phyloP scores from a whole-genome alignment of 2,888 invertebrate genomes.

The Saturnia pavonia region DNA sequence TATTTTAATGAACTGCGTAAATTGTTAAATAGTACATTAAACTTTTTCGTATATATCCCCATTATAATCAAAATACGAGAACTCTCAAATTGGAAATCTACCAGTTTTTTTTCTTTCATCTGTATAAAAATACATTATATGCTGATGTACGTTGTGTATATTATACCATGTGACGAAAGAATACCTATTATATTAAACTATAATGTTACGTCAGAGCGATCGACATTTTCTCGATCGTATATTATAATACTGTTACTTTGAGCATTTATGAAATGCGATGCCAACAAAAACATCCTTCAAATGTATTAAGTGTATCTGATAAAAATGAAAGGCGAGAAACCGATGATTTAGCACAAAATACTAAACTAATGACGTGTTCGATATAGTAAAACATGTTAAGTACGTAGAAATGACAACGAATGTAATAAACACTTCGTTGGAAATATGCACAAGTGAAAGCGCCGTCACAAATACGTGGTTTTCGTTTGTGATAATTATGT shows the following conservation, averaged over 20 bases:
- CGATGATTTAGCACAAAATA: slow-evolving; percentile 2
- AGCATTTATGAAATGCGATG: not conserved
- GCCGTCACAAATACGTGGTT: slow-evolving; percentile 17
- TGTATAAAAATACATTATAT: not conserved
- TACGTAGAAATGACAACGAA: slow-evolving; percentile 17
- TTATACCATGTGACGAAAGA: not conserved
- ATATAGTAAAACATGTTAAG: slow-evolving; percentile 1
- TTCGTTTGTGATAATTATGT: slow-evolving; percentile 22
- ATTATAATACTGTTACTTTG: not conserved
- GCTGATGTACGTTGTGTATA: not conserved
- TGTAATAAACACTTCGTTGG: slow-evolving; percentile 13
- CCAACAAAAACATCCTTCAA: not conserved
- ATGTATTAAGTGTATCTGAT: not conserved
- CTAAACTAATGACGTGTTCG: not conserved
- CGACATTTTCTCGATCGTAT: not conserved
- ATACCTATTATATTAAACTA: not conserved
- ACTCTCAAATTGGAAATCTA: not conserved
- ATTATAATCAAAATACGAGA: not conserved
- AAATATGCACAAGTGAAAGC: slow-evolving; percentile 21
- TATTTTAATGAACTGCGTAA: no score
- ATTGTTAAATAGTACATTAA: no score
- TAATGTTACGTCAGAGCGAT: not conserved
- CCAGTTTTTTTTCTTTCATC: not conserved
- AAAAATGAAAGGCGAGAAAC: slow-evolving; percentile 5
- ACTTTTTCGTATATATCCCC: no score